These are phyloP conservation scores for Petroica traversi DNA, from an alignment of 2,113 vertebrate genomes.

Conservation along the genomic window DNA sequence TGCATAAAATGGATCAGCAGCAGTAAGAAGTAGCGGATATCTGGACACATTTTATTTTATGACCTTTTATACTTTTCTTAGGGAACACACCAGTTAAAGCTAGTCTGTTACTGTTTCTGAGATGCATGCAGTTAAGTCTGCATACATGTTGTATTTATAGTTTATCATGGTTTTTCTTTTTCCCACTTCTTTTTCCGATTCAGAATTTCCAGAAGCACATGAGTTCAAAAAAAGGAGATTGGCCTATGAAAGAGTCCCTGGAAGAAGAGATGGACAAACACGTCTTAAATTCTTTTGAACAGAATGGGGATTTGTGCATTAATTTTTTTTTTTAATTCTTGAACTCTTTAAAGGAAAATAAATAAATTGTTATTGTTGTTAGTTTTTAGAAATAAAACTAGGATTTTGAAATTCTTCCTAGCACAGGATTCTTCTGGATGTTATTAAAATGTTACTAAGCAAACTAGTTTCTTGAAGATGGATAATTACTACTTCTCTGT, in stretches of 20 bases:
- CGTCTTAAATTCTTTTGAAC: conserved; percentile 85
- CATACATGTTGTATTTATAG: neutral
- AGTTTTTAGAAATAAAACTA: neutral
- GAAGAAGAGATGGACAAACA: conserved; percentile 90
- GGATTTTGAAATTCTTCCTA: neutral
- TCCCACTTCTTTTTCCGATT: conserved; percentile 21
- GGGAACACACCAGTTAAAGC: neutral
- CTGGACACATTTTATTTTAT: neutral
- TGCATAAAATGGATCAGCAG: neutral
- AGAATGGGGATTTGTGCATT: neutral
- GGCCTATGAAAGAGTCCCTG: conserved; percentile 86
- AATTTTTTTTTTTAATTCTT: neutral
- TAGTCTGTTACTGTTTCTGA: neutral
- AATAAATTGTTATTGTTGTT: neutral
- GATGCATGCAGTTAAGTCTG: neutral
- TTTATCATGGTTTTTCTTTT: neutral
- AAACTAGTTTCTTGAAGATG: neutral
- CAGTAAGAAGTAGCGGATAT: neutral
- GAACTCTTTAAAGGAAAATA: neutral
- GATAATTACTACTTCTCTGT: neutral
- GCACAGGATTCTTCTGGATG: neutral
- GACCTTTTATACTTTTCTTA: neutral
- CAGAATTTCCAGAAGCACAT: conserved; percentile 15
- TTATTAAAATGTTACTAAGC: neutral
- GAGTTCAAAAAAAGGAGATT: conserved; percentile 80